A percentile compares a stretch with the other conserved stretches of the same genome.
These are phyloP conservation scores for Murina feae DNA, from an alignment of 2,113 vertebrate genomes.

Conservation along the genomic window DNA sequence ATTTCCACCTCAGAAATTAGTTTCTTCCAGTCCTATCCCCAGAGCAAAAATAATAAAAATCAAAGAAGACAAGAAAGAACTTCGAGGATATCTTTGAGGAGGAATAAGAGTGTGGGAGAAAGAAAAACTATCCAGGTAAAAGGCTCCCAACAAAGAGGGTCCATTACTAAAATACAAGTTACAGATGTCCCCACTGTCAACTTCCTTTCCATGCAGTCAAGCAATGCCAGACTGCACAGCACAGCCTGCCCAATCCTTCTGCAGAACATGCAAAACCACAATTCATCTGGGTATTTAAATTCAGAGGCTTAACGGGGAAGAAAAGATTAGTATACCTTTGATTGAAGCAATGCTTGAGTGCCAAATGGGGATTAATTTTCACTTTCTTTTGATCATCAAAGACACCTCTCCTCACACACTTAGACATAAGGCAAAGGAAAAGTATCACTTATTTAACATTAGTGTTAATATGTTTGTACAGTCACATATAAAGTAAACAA, in stretches of 20 bases:
- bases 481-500: neutral
- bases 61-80: neutral
- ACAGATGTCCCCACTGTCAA: neutral
- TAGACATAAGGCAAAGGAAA: slow-evolving; percentile 28
- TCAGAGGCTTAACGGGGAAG: neutral
- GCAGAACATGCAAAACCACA: neutral
- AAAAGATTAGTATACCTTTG: neutral
- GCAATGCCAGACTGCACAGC: neutral
- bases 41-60: neutral
- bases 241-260: neutral
- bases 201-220: neutral
- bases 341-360: slow-evolving; percentile 3
- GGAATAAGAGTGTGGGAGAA: neutral
- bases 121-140: neutral
- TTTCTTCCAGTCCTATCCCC: neutral
- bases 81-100: neutral
- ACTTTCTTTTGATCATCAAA: slow-evolving; percentile 48
- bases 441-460: slow-evolving; percentile 27
- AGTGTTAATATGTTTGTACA: slow-evolving; percentile 31
- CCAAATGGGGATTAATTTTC: slow-evolving; percentile 16
- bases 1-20: neutral
- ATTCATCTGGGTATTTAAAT: neutral
- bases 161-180: neutral
- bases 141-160: neutral
- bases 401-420: neutral